A percentile compares a stretch with the other conserved stretches of the same genome.
phyloP scores from a whole-genome alignment of 2,888 invertebrate genomes.

The Drosophila mimica region DNA sequence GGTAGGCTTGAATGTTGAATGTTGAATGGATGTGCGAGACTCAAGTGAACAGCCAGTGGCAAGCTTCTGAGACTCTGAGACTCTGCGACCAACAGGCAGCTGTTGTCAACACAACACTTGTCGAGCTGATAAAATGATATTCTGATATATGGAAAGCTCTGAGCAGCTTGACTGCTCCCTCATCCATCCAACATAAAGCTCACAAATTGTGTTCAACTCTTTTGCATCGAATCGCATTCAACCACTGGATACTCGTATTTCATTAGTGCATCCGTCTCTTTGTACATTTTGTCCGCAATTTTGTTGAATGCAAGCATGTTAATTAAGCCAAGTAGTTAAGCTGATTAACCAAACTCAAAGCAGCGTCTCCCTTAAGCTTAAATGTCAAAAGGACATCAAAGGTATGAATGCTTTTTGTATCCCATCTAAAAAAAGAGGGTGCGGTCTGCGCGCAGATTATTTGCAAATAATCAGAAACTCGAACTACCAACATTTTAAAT shows the following conservation, averaged over 20 bases:
- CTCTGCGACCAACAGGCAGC: constrained; percentile 10
- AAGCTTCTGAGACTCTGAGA: constrained; percentile 1
- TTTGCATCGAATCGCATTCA: constrained; percentile 11
- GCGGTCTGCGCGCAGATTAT: background rate
- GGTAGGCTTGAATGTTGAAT: background rate
- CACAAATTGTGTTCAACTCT: constrained; percentile 1
- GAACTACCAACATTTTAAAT: background rate
- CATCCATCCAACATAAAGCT: constrained; percentile 6
- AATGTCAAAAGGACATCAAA: constrained; percentile 15
- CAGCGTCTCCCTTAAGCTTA: background rate
- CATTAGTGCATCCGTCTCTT: constrained; percentile 22
- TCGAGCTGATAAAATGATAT: constrained; percentile 20
- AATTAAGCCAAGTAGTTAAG: constrained; percentile 40
- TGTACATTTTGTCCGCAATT: background rate
- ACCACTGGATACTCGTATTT: background rate
- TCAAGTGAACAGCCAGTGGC: constrained; percentile 13
- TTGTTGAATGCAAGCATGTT: constrained; percentile 11
- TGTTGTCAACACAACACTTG: constrained; percentile 11
- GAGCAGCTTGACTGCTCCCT: background rate
- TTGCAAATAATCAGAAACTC: background rate
- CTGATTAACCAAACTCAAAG: constrained; percentile 23
- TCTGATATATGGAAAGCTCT: constrained; percentile 11
- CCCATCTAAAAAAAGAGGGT: background rate
- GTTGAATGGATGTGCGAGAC: constrained; percentile 2
- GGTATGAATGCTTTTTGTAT: constrained; percentile 5